phyloP scores from a whole-genome alignment of 2,888 invertebrate species.

The Homarus gammarus region DNA sequence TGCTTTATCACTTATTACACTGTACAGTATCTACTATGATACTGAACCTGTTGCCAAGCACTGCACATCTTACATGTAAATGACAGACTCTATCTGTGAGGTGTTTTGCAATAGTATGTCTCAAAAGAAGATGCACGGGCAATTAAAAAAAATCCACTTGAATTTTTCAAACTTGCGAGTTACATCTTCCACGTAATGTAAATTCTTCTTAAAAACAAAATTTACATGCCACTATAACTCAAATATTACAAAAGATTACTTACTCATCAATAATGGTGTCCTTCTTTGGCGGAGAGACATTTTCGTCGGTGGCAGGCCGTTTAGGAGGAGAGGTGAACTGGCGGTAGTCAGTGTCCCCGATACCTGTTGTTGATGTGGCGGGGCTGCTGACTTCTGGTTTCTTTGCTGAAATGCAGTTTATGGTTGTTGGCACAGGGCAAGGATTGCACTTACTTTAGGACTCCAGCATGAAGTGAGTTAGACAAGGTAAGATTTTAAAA shows the following conservation, averaged over 20 bases:
- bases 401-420: slow-evolving; percentile 47
- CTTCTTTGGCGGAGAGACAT: slow-evolving; percentile 51
- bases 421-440: slow-evolving; percentile 13
- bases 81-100: too few species aligned
- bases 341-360: slow-evolving; percentile 62
- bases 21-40: too few species aligned
- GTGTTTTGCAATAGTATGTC: too few species aligned
- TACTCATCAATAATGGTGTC: slow-evolving; percentile 60
- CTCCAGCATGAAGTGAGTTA: not conserved
- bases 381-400: slow-evolving; percentile 38
- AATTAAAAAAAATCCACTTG: too few species aligned
- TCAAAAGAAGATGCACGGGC: too few species aligned
- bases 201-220: not conserved
- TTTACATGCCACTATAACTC: not conserved
- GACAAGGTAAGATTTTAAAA: not conserved
- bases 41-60: too few species aligned
- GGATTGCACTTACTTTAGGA: not conserved
- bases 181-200: too few species aligned
- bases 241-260: slow-evolving; percentile 21
- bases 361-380: slow-evolving; percentile 14
- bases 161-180: too few species aligned
- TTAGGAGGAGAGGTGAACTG: slow-evolving; percentile 57
- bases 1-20: too few species aligned
- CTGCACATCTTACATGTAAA: too few species aligned
- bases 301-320: slow-evolving; percentile 31